Conservation (phyloP, 2,888 invertebrate species). For the Pterostichus niger region DNA sequence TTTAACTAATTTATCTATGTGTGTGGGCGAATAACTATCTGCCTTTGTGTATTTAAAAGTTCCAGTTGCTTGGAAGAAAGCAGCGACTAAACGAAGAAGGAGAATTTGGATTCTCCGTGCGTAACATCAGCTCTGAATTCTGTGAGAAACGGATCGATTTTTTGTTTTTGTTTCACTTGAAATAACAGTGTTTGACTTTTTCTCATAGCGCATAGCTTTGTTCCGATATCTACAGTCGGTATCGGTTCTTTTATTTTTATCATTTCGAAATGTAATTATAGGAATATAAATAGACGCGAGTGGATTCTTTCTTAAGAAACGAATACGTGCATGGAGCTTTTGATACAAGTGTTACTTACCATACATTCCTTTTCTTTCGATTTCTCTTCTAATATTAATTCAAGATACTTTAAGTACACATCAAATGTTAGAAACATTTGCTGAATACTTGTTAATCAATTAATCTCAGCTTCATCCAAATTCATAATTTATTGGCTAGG, state of each 20-base stretch:
- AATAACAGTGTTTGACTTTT: constrained; percentile 48
- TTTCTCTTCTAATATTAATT: constrained; percentile 16
- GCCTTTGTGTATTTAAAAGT: background rate
- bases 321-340: background rate
- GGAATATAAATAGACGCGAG: constrained; percentile 34
- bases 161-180: constrained; percentile 35
- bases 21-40: background rate
- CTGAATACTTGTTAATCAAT: too few relatives aligned
- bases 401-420: background rate
- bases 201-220: constrained; percentile 23
- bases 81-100: background rate
- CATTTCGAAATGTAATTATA: constrained; percentile 51
- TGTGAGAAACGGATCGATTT: constrained; percentile 4
- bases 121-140: background rate
- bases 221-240: constrained; percentile 27
- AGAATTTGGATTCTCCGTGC: constrained; percentile 20
- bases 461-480: too few relatives aligned
- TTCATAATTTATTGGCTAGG: too few relatives aligned
- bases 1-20: background rate
- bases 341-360: background rate
- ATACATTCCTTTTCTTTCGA: background rate
- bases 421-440: too few relatives aligned
- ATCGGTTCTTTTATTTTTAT: constrained; percentile 31
- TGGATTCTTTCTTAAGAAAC: background rate
- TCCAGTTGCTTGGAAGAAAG: background rate